These are phyloP conservation scores for Galago senegalensis DNA, from an alignment of 2,797 vertebrate genomes.

Conservation along the genomic window DNA sequence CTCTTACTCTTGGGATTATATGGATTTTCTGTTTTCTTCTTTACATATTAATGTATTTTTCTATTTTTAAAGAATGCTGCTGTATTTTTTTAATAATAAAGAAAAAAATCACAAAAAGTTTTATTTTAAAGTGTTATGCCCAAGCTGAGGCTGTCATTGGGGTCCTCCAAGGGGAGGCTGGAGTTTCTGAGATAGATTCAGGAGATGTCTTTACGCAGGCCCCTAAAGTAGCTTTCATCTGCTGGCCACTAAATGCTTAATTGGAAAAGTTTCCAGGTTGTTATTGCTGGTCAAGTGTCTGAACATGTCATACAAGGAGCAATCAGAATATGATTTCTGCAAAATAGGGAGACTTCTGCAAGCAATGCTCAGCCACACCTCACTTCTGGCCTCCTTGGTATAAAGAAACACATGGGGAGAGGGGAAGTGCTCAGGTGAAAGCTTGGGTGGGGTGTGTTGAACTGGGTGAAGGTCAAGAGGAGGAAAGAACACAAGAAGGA, in stretches of 20 bases:
- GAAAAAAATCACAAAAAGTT: not conserved
- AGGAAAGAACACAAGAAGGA: not conserved
- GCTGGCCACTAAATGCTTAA: not conserved
- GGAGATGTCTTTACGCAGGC: not conserved
- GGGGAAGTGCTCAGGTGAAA: not conserved
- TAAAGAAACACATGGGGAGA: not conserved
- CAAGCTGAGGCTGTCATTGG: not conserved
- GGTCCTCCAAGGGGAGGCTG: not conserved
- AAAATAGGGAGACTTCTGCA: not conserved
- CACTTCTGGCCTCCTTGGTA: not conserved
- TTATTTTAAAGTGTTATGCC: not conserved
- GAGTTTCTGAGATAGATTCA: not conserved
- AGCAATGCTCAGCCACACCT: not conserved
- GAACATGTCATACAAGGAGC: not conserved
- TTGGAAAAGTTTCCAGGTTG: not conserved
- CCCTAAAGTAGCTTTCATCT: not conserved
- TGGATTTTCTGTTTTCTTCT: conserved; percentile 14
- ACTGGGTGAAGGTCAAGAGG: not conserved
- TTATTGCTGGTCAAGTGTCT: not conserved
- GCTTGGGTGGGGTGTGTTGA: not conserved
- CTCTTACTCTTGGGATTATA: not conserved
- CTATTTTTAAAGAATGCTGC: not conserved
- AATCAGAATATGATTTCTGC: not conserved
- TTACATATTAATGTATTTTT: not conserved
- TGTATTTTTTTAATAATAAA: conserved; percentile 9